phyloP scores from a whole-genome alignment of 2,113 vertebrate species.

The Scophthalmus maximus region DNA sequence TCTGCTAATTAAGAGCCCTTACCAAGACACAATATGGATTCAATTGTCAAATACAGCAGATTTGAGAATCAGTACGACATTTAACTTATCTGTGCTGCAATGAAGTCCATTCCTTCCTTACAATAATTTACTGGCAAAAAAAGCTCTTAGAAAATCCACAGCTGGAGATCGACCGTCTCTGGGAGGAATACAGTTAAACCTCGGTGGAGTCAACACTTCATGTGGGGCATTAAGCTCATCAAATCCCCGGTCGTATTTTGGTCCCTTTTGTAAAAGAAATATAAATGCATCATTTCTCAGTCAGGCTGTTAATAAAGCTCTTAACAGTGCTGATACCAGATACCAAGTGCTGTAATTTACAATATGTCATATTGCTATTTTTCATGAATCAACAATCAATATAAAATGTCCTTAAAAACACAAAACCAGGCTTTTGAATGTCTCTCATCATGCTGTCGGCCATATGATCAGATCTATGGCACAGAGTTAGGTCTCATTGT shows the following conservation, averaged over 20 bases:
- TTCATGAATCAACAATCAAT: neutral
- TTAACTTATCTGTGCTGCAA: too few relatives aligned
- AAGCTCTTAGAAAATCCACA: too few relatives aligned
- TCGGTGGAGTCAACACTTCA: too few relatives aligned
- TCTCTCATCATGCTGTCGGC: neutral
- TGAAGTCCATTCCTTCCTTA: too few relatives aligned
- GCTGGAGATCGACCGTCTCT: neutral
- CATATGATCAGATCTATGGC: neutral
- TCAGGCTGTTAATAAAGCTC: neutral
- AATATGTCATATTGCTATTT: neutral
- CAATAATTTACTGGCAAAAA: too few relatives aligned
- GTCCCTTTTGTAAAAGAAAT: slow-evolving; percentile 11
- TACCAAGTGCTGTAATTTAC: neutral
- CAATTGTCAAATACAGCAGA: too few relatives aligned
- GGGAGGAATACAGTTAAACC: neutral
- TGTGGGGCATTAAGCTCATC: neutral
- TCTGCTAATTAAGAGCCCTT: too few relatives aligned
- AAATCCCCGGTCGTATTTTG: neutral
- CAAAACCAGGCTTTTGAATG: neutral
- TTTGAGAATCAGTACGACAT: too few relatives aligned
- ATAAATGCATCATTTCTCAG: neutral
- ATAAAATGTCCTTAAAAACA: neutral
- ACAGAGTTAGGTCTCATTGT: neutral
- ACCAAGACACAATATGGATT: too few relatives aligned
- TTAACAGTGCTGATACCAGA: neutral